These are phyloP conservation scores for Emydura subglobosa DNA, from an alignment of 2,113 vertebrate genomes.

Conservation along the genomic window DNA sequence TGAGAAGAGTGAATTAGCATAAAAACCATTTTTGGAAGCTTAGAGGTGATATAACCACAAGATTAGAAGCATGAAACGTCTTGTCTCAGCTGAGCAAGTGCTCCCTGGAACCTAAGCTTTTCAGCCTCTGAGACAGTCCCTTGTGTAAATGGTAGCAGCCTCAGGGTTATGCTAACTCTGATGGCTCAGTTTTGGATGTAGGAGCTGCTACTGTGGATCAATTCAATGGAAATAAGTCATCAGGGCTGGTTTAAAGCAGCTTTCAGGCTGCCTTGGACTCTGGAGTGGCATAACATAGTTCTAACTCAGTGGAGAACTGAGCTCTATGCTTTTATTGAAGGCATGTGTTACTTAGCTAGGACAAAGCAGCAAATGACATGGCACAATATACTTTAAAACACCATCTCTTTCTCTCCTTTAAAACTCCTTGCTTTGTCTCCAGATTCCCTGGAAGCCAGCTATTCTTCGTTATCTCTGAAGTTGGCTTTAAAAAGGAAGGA, in stretches of 20 bases:
- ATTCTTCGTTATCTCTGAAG: background rate
- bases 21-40: background rate
- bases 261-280: background rate
- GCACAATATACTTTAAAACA: background rate
- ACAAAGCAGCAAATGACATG: background rate
- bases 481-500: background rate
- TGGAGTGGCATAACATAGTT: background rate
- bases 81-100: background rate
- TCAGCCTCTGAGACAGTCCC: background rate
- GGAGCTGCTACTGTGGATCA: background rate
- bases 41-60: background rate
- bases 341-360: background rate
- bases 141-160: background rate
- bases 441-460: background rate
- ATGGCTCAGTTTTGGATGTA: background rate
- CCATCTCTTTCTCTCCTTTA: background rate
- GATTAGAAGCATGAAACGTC: background rate
- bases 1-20: background rate
- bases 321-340: background rate
- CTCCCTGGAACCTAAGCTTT: background rate
- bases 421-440: background rate
- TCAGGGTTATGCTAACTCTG: background rate
- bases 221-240: background rate
- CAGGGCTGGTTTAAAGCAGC: background rate
- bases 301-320: background rate